Base-by-base conservation (phyloP, 2,888 invertebrate species). In the Hirtodrosophila duncani region DNA sequence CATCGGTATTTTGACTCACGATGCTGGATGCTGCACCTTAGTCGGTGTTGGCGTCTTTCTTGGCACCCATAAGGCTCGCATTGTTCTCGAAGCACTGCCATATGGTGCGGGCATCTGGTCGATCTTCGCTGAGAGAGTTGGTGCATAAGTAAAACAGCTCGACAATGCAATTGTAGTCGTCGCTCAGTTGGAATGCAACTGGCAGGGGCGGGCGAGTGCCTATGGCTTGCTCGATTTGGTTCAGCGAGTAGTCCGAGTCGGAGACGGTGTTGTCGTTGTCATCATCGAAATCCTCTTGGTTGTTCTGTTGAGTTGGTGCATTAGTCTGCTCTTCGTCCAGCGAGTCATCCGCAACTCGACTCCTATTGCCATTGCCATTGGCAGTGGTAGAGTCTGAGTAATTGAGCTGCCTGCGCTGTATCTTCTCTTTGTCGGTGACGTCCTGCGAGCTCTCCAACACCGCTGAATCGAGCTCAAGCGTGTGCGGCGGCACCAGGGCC, bases 171-270 rank as follows among this genome's bases (percentile, higher is more conserved):
- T 88, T 87, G 78, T 94, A 95, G 18, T 88, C 88, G n/a, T 88
- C 84, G 48, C 88, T 88, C 0, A 91, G 84, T 14, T 88, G 86
- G 52, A 92, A 89, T 46, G 89, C 86, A 9, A 88, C 89, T 0
- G 94, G 94, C 10, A 95, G 79, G 1, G 89, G 85, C 0, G 94
- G 95, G 0, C 94, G 88, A 1, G 91, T 92, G 26, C 94, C 94
- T 31, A 61, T 79, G 2, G 81, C 80, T 8, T 53, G 36, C 16
- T 83, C 70, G 3, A 71, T 29, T 3, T 41, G 46, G 0, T 24
- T 56, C 3, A 51, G 31, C 7, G 52, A 51, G 24, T 23, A 50
- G 3, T 68, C 70, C 0, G 51, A 57, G 2, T 14, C 13, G 18
- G 30, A 9, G 26, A 11, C 10, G 1, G 13, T 14, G 1, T n/a